Conservation (phyloP, 2,797 vertebrate genomes). For the Alosa sapidissima region DNA sequence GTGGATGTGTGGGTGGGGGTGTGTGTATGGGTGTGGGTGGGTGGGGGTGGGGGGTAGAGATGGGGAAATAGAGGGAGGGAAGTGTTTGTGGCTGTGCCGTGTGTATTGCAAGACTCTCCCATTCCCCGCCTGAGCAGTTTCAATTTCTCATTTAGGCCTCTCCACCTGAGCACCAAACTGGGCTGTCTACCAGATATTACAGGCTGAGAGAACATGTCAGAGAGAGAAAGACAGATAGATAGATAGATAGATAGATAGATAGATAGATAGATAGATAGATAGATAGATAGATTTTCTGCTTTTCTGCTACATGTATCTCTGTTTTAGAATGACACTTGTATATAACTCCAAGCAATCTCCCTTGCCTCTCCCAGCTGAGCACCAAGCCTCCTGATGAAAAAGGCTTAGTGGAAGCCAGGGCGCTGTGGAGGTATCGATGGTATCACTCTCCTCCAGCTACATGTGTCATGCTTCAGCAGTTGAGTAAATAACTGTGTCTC, state of each 20-base stretch:
- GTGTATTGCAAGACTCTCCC: slow-evolving; percentile 28
- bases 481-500: slow-evolving; percentile 19
- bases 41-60: not conserved
- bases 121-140: slow-evolving; percentile 43
- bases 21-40: not conserved
- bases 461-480: not conserved
- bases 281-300: not conserved
- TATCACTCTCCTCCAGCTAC: not conserved
- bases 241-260: not conserved
- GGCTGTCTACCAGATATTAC: not conserved
- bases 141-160: slow-evolving; percentile 36
- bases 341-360: not conserved
- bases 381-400: not conserved
- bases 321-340: not conserved
- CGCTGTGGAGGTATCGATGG: not conserved
- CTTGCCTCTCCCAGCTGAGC: not conserved
- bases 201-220: not conserved
- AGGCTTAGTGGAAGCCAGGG: not conserved
- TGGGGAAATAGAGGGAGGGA: not conserved
- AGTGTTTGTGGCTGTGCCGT: slow-evolving; percentile 10
- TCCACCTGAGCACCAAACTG: slow-evolving; percentile 41
- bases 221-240: not conserved
- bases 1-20: not conserved
- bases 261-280: slow-evolving; percentile 1
- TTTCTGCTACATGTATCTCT: not conserved